Conservation (phyloP, 2,797 vertebrate species). For the Eulemur rubriventer region DNA sequence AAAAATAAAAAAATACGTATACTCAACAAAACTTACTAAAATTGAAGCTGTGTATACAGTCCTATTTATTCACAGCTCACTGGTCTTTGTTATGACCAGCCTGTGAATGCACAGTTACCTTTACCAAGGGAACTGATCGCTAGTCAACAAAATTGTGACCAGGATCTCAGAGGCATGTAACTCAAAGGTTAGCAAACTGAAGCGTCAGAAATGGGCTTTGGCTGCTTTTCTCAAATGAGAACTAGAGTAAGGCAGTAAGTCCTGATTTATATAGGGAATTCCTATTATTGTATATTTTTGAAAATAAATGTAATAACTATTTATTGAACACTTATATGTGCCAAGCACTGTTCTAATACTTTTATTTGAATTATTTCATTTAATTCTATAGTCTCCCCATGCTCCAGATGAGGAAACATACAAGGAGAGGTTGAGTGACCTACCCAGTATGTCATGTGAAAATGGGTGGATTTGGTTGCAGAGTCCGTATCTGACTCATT, state of each 20-base stretch:
- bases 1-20: background rate
- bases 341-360: background rate
- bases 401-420: background rate
- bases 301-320: background rate
- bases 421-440: background rate
- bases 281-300: background rate
- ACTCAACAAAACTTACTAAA: background rate
- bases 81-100: background rate
- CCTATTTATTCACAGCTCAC: background rate
- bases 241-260: background rate
- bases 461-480: background rate
- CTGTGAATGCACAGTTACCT: background rate
- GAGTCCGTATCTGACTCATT: fast-evolving
- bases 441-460: background rate
- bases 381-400: background rate
- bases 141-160: background rate
- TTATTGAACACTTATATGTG: background rate
- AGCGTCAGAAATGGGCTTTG: background rate
- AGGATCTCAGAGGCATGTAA: background rate
- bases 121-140: background rate
- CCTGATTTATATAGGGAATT: background rate
- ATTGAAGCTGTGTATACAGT: background rate
- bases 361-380: background rate
- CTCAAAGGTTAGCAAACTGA: background rate
- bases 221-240: background rate